Base-by-base conservation (phyloP, 2,113 vertebrate genomes). In the Cryptotis parvus region DNA sequence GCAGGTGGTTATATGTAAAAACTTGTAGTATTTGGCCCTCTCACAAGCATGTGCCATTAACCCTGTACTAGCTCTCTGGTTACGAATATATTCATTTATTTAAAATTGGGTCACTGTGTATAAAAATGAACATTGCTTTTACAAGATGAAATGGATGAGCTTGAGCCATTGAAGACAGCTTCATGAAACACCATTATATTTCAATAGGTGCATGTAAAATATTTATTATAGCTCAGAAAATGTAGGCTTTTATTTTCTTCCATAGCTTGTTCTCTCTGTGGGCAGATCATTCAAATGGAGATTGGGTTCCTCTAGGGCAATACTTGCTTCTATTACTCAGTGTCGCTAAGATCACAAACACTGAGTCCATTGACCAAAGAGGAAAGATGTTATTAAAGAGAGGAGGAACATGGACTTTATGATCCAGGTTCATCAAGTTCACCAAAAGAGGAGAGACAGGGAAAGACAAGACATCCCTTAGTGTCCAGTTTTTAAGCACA, bases 111-210 rank as follows among this genome's bases (percentile, higher is more conserved):
- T n/a, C 76, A 95, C 70, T 93, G 96, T 91, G 95, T 52, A 45
- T 37, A 87, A 79, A 29, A 95, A 92, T 91, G 75, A 94, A 94
- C 76, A 80, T 95, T 95, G 88, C 88, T 96, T 95, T 95, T 90
- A 90, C 65, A 92, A 39, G 39, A 91, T 92, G 92, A 95, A 95
- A 93, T 95, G 89, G 10, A 82, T 83, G 75, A 89, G 91, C 72
- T 66, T 88, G 72, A 96, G 90, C 1, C 6, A n/a, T n/a, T n/a
- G n/a, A 73, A 18, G 8, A 0, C 14, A 31, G 35, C 29, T 89
- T 43, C 66, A 26, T 29, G 65, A 39, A 72, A 45, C 9, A 27
- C 16, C 41, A 35, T 26, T 52, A 1, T 49, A 76, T 79, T 85
- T 91, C 58, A 80, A 61, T 1, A 77, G 73, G 87, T 82, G n/a